These are phyloP conservation scores for Glossophaga mutica DNA, from an alignment of 2,797 vertebrate genomes.

Conservation along the genomic window DNA sequence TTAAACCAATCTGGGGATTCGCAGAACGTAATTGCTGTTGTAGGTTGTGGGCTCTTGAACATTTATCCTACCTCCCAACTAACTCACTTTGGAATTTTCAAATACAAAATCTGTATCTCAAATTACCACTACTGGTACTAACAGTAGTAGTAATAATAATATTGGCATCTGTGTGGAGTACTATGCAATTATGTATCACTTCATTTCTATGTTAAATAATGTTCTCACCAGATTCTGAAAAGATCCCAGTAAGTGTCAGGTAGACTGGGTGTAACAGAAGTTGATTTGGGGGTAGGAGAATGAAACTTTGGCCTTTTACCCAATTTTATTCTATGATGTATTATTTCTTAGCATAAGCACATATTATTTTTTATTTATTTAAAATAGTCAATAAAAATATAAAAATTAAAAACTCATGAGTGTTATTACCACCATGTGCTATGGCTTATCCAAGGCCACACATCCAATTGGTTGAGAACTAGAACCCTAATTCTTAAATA, in stretches of 20 bases:
- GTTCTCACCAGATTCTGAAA: neutral
- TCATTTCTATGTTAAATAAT: neutral
- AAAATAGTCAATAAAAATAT: slow-evolving; percentile 21
- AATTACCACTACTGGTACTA: neutral
- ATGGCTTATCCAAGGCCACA: neutral
- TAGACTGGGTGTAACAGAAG: neutral
- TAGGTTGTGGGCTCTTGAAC: neutral
- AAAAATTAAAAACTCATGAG: slow-evolving; percentile 1
- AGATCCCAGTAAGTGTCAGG: neutral
- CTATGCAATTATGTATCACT: neutral
- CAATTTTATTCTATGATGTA: neutral
- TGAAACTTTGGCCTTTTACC: neutral
- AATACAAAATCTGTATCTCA: neutral
- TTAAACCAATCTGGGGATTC: neutral
- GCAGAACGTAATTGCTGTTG: neutral
- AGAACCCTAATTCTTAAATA: neutral
- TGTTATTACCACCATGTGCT: neutral
- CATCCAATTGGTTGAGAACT: neutral
- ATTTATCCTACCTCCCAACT: neutral
- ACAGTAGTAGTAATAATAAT: neutral
- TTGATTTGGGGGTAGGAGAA: neutral
- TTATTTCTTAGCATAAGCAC: neutral
- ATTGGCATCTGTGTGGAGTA: neutral
- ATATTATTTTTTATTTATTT: neutral
- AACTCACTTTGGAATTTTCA: neutral